phyloP scores from a whole-genome alignment of 2,888 invertebrate species.

The Mythimna ferrago region DNA sequence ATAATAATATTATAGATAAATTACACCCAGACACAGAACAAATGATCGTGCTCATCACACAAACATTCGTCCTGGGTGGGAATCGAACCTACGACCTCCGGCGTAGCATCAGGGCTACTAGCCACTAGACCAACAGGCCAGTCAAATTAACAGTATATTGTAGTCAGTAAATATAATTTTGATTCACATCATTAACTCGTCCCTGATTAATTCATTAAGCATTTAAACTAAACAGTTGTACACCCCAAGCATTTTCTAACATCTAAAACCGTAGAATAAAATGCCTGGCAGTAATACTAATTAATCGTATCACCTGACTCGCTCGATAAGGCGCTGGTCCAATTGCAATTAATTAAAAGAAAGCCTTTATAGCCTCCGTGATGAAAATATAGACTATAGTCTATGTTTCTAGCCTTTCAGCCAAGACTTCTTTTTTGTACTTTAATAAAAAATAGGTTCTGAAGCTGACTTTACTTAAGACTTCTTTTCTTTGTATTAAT shows the following conservation, averaged over 20 bases:
- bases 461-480: conserved; percentile 24
- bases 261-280: conserved; percentile 30
- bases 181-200: neutral
- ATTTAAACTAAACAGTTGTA: conserved; percentile 13
- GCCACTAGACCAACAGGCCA: too few species aligned
- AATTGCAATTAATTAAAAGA: conserved; percentile 78
- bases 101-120: too few species aligned
- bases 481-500: conserved; percentile 25
- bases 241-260: conserved; percentile 14
- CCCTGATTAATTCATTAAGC: conserved; percentile 5
- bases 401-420: conserved; percentile 33
- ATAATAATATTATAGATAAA: too few species aligned
- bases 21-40: too few species aligned
- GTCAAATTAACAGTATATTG: too few species aligned
- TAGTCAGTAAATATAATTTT: neutral
- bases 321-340: conserved; percentile 69
- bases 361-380: conserved; percentile 64
- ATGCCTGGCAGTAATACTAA: conserved; percentile 52
- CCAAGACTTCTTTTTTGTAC: conserved; percentile 29
- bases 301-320: conserved; percentile 62
- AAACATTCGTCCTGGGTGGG: too few species aligned
- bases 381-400: conserved; percentile 54
- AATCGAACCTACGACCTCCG: too few species aligned
- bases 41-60: too few species aligned
- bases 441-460: conserved; percentile 45